Base-by-base conservation (phyloP, 23 tunicate species). In the Styela plicata region DNA sequence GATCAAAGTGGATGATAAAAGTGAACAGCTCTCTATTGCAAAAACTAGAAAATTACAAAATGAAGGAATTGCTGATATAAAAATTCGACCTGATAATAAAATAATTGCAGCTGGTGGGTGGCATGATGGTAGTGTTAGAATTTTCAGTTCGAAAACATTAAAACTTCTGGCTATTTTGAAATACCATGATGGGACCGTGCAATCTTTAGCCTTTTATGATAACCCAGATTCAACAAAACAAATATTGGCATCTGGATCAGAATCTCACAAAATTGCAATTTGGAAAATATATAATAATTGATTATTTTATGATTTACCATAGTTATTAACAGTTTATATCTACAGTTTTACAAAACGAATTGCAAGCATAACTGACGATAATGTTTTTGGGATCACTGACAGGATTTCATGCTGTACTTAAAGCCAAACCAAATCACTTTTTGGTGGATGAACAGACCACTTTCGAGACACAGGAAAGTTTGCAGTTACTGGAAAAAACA, bases 91-190 rank as follows among this genome's bases (percentile, higher is more conserved):
- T 0, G 97, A 92, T 81, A 33, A 37, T 1, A 92, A 80, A 80
- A 87, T 92, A 22, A 25, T 87, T 57, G 97, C 86, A 28, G 85
- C 89, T 67, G 97, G 97, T 57, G 97, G 97, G 2, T 92, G 97
- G 97, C 77, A 71, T 71, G 97, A 92, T 75, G 36, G 83, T 32
- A 88, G 79, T 78, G 74, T 84, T 10, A 74, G 97, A 64, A 80
- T 92, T 10, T 92, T 84, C 75, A 69, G 94, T 19, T 82, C 36
- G 70, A 92, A 88, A 62, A 73, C 73, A 52, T 27, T 88, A 52
- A 92, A 88, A 44, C 92, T 86, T 10, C 81, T 92, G 32, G 97
- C 97, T 36, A 85, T 87, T 73, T 84, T 92, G 44, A 67, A 87
- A 28, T 92, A 92, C 68, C 97, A 92, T 35, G 79, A 82, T 21